Evolutionary conservation across 2,113 vertebrate species (phyloP).

Genomic region (Mormyrus lacerda): DNA sequence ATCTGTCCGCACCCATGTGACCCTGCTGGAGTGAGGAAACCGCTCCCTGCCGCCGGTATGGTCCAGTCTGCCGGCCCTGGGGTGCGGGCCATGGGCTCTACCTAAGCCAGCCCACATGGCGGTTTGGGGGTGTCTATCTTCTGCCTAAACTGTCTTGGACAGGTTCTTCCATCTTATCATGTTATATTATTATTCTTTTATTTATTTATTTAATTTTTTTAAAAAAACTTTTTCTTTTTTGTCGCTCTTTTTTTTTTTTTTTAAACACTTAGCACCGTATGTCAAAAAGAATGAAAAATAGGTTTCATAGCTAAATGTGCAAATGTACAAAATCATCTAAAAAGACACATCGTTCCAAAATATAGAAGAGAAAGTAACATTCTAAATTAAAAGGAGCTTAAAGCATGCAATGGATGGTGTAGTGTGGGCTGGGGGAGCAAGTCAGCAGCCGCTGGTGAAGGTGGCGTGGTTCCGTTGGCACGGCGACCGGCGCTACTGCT

Average conservation of each 20-base stretch:
- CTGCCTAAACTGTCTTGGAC: neutral
- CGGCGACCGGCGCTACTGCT: slow-evolving; percentile 78
- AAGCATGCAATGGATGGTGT: slow-evolving; percentile 81
- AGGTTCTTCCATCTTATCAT: neutral
- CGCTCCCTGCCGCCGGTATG: neutral
- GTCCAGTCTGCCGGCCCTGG: neutral
- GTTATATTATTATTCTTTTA: neutral
- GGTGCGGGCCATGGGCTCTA: neutral
- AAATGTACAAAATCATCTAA: slow-evolving; percentile 93
- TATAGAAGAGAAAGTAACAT: slow-evolving; percentile 59
- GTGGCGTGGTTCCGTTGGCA: slow-evolving; percentile 55
- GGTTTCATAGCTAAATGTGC: slow-evolving; percentile 85
- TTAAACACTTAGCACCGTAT: slow-evolving; percentile 83
- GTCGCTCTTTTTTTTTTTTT: slow-evolving; percentile 40
- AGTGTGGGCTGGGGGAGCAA: slow-evolving; percentile 36
- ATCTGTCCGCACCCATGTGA: neutral
- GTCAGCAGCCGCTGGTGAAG: slow-evolving; percentile 70
- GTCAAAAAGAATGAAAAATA: slow-evolving; percentile 71
- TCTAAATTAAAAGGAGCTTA: slow-evolving; percentile 46
- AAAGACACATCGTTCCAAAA: slow-evolving; percentile 82
- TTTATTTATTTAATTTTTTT: slow-evolving; percentile 24
- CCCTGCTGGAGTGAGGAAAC: neutral
- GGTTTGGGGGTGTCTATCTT: neutral
- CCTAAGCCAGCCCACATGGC: neutral
- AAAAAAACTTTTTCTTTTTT: neutral